Evolutionary conservation across 37 sponge, comb jelly and placozoan genomes (phyloP).

Genomic region (Lycopodina hypogea): DNA sequence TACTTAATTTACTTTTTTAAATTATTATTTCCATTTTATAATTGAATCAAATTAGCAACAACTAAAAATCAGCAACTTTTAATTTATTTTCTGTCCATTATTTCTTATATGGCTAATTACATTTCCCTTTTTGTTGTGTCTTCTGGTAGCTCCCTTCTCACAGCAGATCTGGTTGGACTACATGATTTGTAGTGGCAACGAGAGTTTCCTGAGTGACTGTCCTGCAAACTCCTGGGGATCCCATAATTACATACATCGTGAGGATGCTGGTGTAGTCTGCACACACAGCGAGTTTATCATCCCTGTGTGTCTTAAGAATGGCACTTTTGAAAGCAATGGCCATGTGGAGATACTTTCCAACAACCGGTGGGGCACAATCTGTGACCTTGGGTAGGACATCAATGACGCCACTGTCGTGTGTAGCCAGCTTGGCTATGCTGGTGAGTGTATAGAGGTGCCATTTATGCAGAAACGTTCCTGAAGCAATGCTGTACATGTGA

Average conservation of each 20-base stretch:
- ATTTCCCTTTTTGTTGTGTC: not conserved
- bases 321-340: conserved; percentile 21
- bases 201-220: conserved; percentile 31
- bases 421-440: conserved; percentile 45
- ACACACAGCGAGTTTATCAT: conserved; percentile 8
- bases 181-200: conserved; percentile 32
- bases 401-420: conserved; percentile 44
- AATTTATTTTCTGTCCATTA: conserved; percentile 6
- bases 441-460: conserved; percentile 3
- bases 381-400: conserved; percentile 22
- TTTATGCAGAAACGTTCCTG: no score
- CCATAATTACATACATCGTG: conserved; percentile 23
- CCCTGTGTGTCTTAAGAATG: conserved; percentile 43
- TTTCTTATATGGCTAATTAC: not conserved
- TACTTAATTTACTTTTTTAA: no score
- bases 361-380: conserved; percentile 41
- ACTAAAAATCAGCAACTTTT: conserved; percentile 12
- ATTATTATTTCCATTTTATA: not conserved
- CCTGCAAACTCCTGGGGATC: not conserved
- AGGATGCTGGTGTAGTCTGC: conserved; percentile 60
- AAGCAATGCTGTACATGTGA: no score
- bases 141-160: not conserved
- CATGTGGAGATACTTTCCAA: conserved; percentile 32
- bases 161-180: conserved; percentile 51
- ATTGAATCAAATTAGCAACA: no score